Evolutionary conservation across 2,797 vertebrate species (phyloP).

Genomic region (Bradypodion ventrale): DNA sequence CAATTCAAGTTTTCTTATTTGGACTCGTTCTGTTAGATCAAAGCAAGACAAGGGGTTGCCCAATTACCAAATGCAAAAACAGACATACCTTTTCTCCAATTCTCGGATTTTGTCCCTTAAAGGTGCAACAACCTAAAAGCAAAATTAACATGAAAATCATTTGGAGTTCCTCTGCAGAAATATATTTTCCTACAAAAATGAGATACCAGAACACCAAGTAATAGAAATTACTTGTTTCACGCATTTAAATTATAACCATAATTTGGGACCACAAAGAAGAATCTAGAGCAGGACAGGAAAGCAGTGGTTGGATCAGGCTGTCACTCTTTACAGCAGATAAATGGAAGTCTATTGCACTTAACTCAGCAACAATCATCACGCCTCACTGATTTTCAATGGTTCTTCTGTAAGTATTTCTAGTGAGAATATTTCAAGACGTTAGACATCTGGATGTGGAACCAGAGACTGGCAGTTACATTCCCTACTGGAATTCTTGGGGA

Average conservation of each 20-base stretch:
- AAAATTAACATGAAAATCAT: slow-evolving; percentile 34
- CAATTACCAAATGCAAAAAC: slow-evolving; percentile 25
- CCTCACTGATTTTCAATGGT: background rate
- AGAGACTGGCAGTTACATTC: too few relatives aligned
- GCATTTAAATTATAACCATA: background rate
- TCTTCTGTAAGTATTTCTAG: too few relatives aligned
- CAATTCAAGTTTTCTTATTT: background rate
- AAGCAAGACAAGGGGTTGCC: background rate
- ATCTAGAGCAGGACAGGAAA: background rate
- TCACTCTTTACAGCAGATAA: background rate
- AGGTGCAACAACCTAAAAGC: slow-evolving; percentile 87
- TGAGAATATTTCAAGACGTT: too few relatives aligned
- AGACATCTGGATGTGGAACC: too few relatives aligned
- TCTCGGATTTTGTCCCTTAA: slow-evolving; percentile 95
- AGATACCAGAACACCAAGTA: background rate
- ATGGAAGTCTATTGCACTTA: background rate
- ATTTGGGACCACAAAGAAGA: background rate
- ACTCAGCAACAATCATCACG: background rate
- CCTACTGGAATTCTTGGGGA: too few relatives aligned
- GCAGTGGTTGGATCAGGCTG: background rate
- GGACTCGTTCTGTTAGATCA: background rate
- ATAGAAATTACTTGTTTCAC: background rate
- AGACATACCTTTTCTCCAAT: slow-evolving; percentile 91
- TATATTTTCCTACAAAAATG: background rate
- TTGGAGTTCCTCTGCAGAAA: background rate